These are phyloP conservation scores for Drosophila triauraria DNA, from an alignment of 1,140 invertebrate species.

Conservation along the genomic window DNA sequence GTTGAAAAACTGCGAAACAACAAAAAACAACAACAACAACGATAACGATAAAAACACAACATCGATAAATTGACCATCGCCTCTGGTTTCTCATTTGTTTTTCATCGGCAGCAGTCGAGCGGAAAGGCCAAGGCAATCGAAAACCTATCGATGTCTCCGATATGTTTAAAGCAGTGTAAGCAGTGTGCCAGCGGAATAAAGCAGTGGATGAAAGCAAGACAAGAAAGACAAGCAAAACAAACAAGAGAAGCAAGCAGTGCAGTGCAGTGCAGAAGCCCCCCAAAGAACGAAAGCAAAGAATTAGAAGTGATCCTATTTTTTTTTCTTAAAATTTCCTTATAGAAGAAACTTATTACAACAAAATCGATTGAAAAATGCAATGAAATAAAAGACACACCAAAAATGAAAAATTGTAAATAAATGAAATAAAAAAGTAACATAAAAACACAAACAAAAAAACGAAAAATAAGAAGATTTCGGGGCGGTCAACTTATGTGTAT, in stretches of 20 bases:
- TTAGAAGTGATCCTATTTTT: not conserved
- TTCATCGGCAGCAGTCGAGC: constrained; percentile 38
- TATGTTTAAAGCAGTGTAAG: constrained; percentile 24
- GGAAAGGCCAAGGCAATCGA: constrained; percentile 9
- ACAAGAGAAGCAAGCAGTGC: not conserved
- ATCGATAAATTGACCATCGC: constrained; percentile 38
- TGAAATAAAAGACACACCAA: constrained; percentile 1
- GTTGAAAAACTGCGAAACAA: not conserved
- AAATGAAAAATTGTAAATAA: not conserved
- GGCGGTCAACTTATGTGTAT: constrained; percentile 62
- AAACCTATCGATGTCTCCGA: constrained; percentile 19
- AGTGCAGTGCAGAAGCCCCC: not conserved
- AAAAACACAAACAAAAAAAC: constrained; percentile 17
- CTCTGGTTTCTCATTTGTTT: constrained; percentile 43
- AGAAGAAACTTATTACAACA: constrained; percentile 39
- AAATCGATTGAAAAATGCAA: constrained; percentile 47
- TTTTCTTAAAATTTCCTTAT: not conserved
- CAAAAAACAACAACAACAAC: not conserved
- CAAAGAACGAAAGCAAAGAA: not conserved
- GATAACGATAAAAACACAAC: constrained; percentile 7
- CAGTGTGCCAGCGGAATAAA: constrained; percentile 4
- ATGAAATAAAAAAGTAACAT: not conserved
- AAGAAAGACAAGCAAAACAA: not conserved
- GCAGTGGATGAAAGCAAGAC: not conserved
- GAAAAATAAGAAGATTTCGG: constrained; percentile 19